A percentile compares a stretch with the other conserved stretches of the same genome.
Conservation (phyloP, 2,888 invertebrate genomes). For the Epirrhoe alternata region DNA sequence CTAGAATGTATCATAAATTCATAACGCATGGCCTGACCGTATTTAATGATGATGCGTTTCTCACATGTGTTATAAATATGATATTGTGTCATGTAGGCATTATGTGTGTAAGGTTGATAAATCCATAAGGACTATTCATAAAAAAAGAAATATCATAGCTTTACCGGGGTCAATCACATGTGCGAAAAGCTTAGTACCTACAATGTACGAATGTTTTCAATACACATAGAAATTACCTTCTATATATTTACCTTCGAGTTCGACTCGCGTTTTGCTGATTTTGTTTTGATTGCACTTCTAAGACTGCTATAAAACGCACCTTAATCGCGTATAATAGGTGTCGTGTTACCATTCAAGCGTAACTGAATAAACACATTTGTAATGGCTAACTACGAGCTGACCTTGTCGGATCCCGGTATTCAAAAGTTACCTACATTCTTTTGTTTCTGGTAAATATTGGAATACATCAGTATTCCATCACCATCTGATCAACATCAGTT, state of each 20-base stretch:
- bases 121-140: background rate
- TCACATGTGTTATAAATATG: background rate
- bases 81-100: background rate
- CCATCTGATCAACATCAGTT: too few species aligned
- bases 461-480: too few species aligned
- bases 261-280: too few species aligned
- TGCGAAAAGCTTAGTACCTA: too few species aligned
- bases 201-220: too few species aligned
- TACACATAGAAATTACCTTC: too few species aligned
- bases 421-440: conserved; percentile 7
- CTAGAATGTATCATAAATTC: background rate
- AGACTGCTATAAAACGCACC: background rate
- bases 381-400: conserved; percentile 44
- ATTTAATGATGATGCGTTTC: background rate
- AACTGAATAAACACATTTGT: conserved; percentile 30
- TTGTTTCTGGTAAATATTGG: background rate
- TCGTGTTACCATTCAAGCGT: conserved; percentile 10
- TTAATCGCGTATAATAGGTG: conserved; percentile 3
- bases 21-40: background rate
- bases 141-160: background rate
- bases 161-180: background rate
- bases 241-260: too few species aligned
- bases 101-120: background rate
- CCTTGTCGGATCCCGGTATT: conserved; percentile 43
- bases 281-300: too few species aligned